Percentiles rank a stretch among this genome's conserved stretches.
Evolutionary conservation across 2,888 invertebrate genomes (phyloP).

Genomic region (Tricholauxania praeusta): DNA sequence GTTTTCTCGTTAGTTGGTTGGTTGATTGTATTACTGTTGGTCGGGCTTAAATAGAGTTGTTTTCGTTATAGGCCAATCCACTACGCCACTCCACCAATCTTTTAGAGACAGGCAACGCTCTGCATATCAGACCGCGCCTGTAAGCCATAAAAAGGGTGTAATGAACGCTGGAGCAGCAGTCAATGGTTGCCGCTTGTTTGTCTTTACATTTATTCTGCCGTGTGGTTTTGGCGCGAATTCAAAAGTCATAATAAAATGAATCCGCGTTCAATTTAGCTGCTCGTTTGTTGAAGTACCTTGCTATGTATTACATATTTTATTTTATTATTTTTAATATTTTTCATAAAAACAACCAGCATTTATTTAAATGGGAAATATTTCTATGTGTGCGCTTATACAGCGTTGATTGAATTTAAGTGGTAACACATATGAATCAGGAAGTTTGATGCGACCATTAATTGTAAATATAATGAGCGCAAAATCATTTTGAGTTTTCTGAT

Average conservation of each 20-base stretch:
- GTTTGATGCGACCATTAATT: no score
- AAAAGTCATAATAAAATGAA: constrained; percentile 22
- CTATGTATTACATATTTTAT: not conserved
- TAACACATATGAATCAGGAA: no score
- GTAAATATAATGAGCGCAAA: no score
- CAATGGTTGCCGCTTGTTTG: constrained; percentile 24
- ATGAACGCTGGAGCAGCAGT: constrained; percentile 9
- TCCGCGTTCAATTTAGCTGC: constrained; percentile 8
- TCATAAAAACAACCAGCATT: not conserved
- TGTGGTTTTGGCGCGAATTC: constrained; percentile 6
- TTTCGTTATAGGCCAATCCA: constrained; percentile 7
- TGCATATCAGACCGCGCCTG: constrained; percentile 28
- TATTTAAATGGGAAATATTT: not conserved
- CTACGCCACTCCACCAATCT: constrained; percentile 6
- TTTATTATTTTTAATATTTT: constrained; percentile 9
- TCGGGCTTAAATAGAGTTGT: constrained; percentile 12
- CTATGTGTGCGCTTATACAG: no score
- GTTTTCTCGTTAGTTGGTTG: constrained; percentile 34
- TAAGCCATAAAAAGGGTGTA: constrained; percentile 11
- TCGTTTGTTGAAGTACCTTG: constrained; percentile 1
- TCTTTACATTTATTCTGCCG: not conserved
- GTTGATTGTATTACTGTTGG: not conserved
- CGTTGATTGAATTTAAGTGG: no score
- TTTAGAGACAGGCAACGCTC: constrained; percentile 12
- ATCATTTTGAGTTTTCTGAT: no score